These are phyloP conservation scores for Morpho achilles DNA, from an alignment of 2,888 invertebrate species.

Conservation along the genomic window DNA sequence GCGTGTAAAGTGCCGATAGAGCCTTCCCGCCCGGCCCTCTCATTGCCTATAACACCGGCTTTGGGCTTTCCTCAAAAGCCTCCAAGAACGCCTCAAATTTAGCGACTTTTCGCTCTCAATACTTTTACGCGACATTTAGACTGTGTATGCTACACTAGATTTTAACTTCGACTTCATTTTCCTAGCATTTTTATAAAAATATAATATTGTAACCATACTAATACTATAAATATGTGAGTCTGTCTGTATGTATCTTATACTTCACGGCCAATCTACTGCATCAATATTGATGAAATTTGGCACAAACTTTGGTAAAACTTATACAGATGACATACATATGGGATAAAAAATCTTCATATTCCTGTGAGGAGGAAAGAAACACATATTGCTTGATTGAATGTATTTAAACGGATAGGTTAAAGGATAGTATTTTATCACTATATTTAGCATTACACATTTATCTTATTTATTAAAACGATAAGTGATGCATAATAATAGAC, in stretches of 20 bases:
- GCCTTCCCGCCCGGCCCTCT: constrained; percentile 69
- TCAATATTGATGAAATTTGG: neutral
- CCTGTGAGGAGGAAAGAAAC: no score
- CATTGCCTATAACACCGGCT: constrained; percentile 75
- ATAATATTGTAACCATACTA: neutral
- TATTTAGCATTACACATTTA: no score
- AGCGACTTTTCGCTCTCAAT: constrained; percentile 75
- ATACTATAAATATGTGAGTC: neutral
- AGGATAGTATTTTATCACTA: no score
- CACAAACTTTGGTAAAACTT: no score
- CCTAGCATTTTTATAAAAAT: neutral
- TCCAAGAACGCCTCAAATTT: constrained; percentile 73
- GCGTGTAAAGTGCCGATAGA: constrained; percentile 77
- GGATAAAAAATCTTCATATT: no score
- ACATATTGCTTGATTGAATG: no score
- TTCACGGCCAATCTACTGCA: neutral
- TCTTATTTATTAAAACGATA: no score
- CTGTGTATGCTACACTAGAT: constrained; percentile 39
- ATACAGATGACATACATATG: no score
- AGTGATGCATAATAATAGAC: no score
- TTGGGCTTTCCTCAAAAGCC: constrained; percentile 74
- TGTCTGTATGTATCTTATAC: neutral
- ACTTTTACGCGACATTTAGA: constrained; percentile 70
- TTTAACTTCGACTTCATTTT: neutral
- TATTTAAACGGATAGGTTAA: no score